Percentiles rank a stretch among this genome's conserved stretches.
These are phyloP conservation scores for Ramphastos sulfuratus DNA, from an alignment of 2,113 vertebrate genomes.

Conservation along the genomic window DNA sequence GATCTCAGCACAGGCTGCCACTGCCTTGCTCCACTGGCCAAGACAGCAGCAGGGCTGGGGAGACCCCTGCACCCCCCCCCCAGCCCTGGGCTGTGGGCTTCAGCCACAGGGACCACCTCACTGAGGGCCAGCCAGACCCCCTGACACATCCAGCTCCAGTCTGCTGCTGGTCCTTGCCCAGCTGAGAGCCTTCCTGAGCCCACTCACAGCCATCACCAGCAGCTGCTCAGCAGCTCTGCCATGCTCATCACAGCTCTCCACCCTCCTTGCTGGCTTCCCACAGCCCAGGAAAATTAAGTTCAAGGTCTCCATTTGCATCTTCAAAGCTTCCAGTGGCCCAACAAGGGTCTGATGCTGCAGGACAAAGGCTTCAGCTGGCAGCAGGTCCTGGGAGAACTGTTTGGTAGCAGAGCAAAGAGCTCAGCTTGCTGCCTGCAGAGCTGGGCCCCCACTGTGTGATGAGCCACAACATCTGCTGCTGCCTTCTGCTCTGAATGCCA, in stretches of 20 bases:
- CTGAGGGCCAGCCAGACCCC: not conserved
- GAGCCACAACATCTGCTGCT: not conserved
- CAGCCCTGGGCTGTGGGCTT: fast-evolving
- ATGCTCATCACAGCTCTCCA: not conserved
- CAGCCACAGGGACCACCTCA: not conserved
- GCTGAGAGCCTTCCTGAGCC: fast-evolving
- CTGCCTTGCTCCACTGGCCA: slow-evolving; percentile 4
- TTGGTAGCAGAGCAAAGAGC: fast-evolving
- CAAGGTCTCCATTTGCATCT: not conserved
- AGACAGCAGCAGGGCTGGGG: not conserved
- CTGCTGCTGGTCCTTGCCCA: not conserved
- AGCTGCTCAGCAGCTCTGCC: not conserved
- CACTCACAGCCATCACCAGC: not conserved
- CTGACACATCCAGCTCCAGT: fast-evolving
- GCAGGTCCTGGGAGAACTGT: fast-evolving
- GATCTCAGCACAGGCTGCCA: slow-evolving; percentile 67
- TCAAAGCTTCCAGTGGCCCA: not conserved
- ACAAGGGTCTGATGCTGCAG: not conserved
- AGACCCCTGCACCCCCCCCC: not conserved
- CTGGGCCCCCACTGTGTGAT: fast-evolving
- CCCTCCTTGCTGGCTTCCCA: not conserved
- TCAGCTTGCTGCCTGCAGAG: not conserved
- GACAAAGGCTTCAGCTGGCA: not conserved
- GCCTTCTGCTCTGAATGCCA: not conserved
- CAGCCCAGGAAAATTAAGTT: not conserved